These are phyloP conservation scores for Ahaetulla prasina DNA, from an alignment of 2,113 vertebrate species.

Conservation along the genomic window DNA sequence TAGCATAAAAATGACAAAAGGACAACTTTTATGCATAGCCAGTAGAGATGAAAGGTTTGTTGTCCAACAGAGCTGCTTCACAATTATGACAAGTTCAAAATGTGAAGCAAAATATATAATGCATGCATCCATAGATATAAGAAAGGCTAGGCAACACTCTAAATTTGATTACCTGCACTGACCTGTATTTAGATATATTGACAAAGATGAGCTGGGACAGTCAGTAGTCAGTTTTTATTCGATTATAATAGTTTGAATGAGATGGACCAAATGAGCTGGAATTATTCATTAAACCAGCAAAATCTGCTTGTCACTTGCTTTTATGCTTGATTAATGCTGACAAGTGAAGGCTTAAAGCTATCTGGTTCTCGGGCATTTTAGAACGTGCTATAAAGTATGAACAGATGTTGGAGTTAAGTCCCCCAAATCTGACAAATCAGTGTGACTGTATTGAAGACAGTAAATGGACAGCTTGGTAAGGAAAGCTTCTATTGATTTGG, in stretches of 20 bases:
- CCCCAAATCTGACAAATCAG: not conserved
- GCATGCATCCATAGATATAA: not conserved
- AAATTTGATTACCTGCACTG: constrained; percentile 50
- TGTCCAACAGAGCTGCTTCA: not conserved
- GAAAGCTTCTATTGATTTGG: not conserved
- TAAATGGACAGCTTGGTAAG: not conserved
- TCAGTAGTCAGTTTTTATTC: constrained; percentile 53
- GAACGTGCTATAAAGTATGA: not conserved
- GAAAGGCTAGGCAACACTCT: not conserved
- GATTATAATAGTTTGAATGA: constrained; percentile 40
- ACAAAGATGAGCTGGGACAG: constrained; percentile 52
- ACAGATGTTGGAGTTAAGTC: not conserved
- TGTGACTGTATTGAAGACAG: not conserved
- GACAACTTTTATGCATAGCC: not conserved
- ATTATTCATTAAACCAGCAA: constrained; percentile 64
- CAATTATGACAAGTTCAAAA: not conserved
- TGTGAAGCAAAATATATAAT: not conserved
- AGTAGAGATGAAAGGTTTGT: not conserved
- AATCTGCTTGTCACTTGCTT: constrained; percentile 53
- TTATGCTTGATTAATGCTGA: constrained; percentile 55
- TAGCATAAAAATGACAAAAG: constrained; percentile 9
- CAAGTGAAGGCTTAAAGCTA: not conserved
- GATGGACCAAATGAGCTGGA: constrained; percentile 54
- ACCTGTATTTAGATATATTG: constrained; percentile 50
- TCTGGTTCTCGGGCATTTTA: constrained; percentile 13